Conservation (phyloP, 2,113 vertebrate genomes). For the Thunnus maccoyii region DNA sequence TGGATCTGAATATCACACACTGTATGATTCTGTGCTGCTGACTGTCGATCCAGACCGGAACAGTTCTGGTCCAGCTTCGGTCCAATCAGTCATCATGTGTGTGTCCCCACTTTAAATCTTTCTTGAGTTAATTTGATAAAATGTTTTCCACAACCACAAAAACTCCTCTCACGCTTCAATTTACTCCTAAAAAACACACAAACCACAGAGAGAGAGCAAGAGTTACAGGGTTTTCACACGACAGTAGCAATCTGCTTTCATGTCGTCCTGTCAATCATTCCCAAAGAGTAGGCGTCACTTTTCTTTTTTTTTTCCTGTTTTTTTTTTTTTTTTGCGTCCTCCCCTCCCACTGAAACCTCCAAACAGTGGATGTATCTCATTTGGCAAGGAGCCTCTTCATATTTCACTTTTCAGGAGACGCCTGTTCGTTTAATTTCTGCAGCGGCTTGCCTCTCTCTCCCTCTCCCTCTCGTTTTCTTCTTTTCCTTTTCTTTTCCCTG, state of each 20-base stretch:
- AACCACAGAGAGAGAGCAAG: slow-evolving; percentile 19
- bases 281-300: slow-evolving; percentile 71
- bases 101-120: too few relatives aligned
- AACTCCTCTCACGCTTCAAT: slow-evolving; percentile 24
- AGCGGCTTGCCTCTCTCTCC: slow-evolving; percentile 28
- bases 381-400: slow-evolving; percentile 72
- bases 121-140: slow-evolving; percentile 34
- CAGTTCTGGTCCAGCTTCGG: too few relatives aligned
- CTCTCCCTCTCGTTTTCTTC: slow-evolving; percentile 10
- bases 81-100: too few relatives aligned
- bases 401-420: slow-evolving; percentile 75
- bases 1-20: too few relatives aligned
- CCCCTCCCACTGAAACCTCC: slow-evolving; percentile 44
- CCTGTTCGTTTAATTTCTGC: slow-evolving; percentile 74
- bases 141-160: slow-evolving; percentile 1
- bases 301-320: slow-evolving; percentile 7
- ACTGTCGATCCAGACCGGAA: too few relatives aligned
- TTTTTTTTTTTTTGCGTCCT: slow-evolving; percentile 5
- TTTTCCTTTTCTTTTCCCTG: slow-evolving; percentile 51
- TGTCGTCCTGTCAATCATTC: slow-evolving; percentile 74
- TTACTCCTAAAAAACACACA: slow-evolving; percentile 39
- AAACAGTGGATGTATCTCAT: slow-evolving; percentile 71
- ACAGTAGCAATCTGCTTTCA: slow-evolving; percentile 70
- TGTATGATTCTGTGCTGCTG: too few relatives aligned
- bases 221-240: slow-evolving; percentile 54